Conservation (phyloP, 2,113 vertebrate genomes). For the Vulpes lagopus region DNA sequence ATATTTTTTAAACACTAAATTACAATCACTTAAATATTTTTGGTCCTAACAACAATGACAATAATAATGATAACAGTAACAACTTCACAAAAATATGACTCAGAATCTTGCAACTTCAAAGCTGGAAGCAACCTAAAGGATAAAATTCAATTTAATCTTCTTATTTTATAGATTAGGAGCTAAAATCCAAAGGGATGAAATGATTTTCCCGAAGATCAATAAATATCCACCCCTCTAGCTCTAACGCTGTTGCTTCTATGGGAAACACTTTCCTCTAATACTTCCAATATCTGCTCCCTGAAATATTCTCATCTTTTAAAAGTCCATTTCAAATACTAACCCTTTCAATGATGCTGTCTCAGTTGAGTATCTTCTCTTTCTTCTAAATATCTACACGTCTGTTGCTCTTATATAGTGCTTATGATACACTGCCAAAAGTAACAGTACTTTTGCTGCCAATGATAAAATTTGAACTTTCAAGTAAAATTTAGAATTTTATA, state of each 20-base stretch:
- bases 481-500: background rate
- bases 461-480: conserved; percentile 22
- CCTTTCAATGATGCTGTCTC: background rate
- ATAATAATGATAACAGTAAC: background rate
- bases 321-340: conserved; percentile 32
- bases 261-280: background rate
- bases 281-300: background rate
- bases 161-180: background rate
- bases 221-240: background rate
- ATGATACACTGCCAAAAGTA: background rate
- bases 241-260: background rate
- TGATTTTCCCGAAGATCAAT: background rate
- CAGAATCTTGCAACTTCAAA: background rate
- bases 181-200: conserved; percentile 26
- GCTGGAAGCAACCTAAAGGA: background rate
- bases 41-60: background rate
- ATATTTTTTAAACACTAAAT: conserved; percentile 37
- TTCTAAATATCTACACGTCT: background rate
- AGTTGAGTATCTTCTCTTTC: background rate
- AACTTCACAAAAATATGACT: conserved; percentile 26
- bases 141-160: background rate
- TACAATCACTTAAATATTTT: conserved; percentile 31
- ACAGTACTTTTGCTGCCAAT: background rate
- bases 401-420: background rate
- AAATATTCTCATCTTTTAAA: conserved; percentile 35